Evolutionary conservation across 2,797 vertebrate species (phyloP).

Genomic region (Cossypha dichroa): DNA sequence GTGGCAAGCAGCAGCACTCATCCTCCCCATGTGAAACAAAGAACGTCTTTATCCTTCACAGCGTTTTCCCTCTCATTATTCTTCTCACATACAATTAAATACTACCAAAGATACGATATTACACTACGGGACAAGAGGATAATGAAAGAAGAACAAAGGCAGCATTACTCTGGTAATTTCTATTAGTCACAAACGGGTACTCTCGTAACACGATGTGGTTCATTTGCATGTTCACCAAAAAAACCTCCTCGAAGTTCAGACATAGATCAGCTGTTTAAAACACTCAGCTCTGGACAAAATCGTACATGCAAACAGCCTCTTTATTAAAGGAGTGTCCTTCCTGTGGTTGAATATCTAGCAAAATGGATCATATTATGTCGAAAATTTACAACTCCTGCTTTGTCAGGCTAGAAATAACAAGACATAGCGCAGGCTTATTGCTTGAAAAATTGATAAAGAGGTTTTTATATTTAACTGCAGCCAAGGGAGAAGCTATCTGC

Average conservation of each 20-base stretch:
- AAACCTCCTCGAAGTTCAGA: neutral
- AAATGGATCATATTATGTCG: neutral
- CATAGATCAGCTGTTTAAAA: neutral
- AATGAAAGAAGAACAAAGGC: conserved; percentile 17
- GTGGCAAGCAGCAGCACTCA: conserved; percentile 36
- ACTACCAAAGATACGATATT: neutral
- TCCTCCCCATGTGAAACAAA: neutral
- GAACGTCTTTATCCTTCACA: neutral
- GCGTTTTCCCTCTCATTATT: neutral
- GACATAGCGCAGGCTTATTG: neutral
- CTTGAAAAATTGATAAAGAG: neutral
- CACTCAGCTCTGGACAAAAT: neutral
- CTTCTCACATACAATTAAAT: conserved; percentile 3
- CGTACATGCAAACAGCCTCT: neutral
- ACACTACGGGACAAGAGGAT: neutral
- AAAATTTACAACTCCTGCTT: neutral
- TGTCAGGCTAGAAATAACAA: conserved; percentile 1
- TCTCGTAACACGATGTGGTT: neutral
- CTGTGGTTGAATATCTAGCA: neutral
- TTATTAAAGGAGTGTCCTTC: neutral
- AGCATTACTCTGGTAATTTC: neutral
- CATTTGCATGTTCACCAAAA: conserved; percentile 1
- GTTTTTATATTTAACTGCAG: neutral
- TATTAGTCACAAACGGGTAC: neutral
- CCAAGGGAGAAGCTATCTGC: neutral